These are phyloP conservation scores for Gonioctena quinquepunctata DNA, from an alignment of 1,140 invertebrate genomes.

Conservation along the genomic window DNA sequence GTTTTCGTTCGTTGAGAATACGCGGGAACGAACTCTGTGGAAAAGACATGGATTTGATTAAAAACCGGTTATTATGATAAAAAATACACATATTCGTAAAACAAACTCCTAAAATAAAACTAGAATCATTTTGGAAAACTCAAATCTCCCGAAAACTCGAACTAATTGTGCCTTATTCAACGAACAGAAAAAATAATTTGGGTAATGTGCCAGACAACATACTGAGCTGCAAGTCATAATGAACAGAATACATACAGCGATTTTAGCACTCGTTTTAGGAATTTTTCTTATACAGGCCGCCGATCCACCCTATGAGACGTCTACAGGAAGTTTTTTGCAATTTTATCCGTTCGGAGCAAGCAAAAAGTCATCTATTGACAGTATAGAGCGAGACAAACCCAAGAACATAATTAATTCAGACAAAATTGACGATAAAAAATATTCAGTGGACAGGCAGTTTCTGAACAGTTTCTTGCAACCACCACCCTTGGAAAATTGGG, in stretches of 20 bases:
- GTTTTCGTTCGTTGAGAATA: constrained; percentile 6
- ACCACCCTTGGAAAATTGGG: background rate
- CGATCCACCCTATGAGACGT: constrained; percentile 48
- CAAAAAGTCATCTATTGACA: background rate
- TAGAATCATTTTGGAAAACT: no score
- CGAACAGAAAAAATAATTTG: no score
- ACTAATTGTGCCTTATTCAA: no score
- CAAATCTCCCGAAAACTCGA: no score
- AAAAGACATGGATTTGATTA: no score
- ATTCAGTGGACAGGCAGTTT: constrained; percentile 2
- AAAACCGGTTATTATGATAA: background rate
- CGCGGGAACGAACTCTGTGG: background rate
- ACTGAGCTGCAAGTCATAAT: no score
- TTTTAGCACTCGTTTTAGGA: constrained; percentile 51
- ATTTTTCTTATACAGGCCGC: constrained; percentile 53
- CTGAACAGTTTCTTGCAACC: background rate
- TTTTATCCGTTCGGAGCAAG: constrained; percentile 17
- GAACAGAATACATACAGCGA: constrained; percentile 52
- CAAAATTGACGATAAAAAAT: no score
- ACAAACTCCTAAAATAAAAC: no score
- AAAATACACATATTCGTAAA: no score
- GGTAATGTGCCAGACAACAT: no score
- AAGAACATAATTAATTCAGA: no score
- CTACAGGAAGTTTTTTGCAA: constrained; percentile 32
- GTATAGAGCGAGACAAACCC: background rate